Percentiles rank a stretch among this genome's conserved stretches.
phyloP scores from a whole-genome alignment of 2,113 vertebrate species.

The Gambusia holbrooki region DNA sequence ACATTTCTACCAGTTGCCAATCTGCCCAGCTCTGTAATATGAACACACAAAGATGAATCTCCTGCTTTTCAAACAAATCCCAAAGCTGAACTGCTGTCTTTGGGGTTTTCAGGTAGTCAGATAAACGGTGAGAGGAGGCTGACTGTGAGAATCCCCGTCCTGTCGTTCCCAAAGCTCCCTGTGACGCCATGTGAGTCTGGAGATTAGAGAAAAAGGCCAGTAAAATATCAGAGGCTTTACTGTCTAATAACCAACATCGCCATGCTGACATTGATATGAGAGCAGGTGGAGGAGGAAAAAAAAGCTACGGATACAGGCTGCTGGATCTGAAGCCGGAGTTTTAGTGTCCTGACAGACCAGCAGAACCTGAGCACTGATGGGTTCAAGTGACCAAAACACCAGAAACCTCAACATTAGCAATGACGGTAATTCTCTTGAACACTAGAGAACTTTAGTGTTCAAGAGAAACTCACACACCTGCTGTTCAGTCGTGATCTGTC shows the following conservation, averaged over 20 bases:
- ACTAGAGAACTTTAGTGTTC: not conserved
- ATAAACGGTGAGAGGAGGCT: not conserved
- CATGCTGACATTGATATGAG: slow-evolving; percentile 36
- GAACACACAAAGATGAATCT: not conserved
- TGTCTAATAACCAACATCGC: slow-evolving; percentile 66
- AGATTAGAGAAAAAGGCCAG: slow-evolving; percentile 69
- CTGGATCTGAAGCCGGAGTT: slow-evolving; percentile 34
- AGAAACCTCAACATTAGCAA: slow-evolving; percentile 15
- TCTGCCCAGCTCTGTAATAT: not conserved
- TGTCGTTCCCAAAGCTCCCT: slow-evolving; percentile 40
- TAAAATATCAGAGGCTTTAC: slow-evolving; percentile 71
- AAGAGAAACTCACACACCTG: not conserved
- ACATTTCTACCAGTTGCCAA: too few species aligned
- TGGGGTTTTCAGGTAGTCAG: slow-evolving; percentile 3
- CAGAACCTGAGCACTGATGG: slow-evolving; percentile 34
- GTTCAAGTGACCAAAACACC: slow-evolving; percentile 29
- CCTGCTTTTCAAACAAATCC: not conserved
- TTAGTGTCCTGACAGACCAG: slow-evolving; percentile 39
- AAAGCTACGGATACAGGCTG: slow-evolving; percentile 38
- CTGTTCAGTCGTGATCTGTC: not conserved
- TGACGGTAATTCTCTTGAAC: not conserved
- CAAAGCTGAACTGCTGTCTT: not conserved
- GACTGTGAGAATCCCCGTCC: slow-evolving; percentile 13
- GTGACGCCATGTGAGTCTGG: slow-evolving; percentile 48
- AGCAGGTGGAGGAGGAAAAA: slow-evolving; percentile 33